Evolutionary conservation across 1,140 invertebrate genomes (phyloP).

Genomic region (Drosophila simulans): DNA sequence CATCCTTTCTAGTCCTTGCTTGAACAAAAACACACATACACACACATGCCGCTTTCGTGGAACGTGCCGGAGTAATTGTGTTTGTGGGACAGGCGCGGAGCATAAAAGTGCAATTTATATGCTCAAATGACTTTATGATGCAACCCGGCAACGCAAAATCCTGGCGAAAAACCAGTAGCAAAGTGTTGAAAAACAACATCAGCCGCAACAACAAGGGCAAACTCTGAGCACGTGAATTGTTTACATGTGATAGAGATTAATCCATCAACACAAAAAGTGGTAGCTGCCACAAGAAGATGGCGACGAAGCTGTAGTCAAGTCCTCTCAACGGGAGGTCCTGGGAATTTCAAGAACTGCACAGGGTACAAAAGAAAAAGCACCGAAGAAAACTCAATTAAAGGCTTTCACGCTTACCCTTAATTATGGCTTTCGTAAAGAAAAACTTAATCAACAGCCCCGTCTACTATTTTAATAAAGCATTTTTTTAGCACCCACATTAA

Average conservation of each 20-base stretch:
- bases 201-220: conserved; percentile 22
- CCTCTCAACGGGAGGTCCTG: conserved; percentile 17
- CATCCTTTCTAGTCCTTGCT: neutral
- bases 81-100: conserved; percentile 58
- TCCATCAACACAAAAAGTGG: conserved; percentile 51
- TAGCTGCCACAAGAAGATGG: conserved; percentile 13
- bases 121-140: conserved; percentile 82
- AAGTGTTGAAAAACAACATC: conserved; percentile 39
- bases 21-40: neutral
- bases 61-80: conserved; percentile 68
- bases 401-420: conserved; percentile 20
- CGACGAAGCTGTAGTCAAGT: neutral
- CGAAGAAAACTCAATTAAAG: conserved; percentile 54
- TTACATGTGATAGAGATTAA: conserved; percentile 71
- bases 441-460: conserved; percentile 45
- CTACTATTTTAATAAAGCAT: conserved; percentile 10
- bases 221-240: conserved; percentile 45
- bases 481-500: conserved; percentile 9
- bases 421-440: conserved; percentile 4
- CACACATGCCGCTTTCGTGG: conserved; percentile 3
- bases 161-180: conserved; percentile 20
- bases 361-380: neutral
- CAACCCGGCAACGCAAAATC: conserved; percentile 28
- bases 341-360: conserved; percentile 14
- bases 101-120: conserved; percentile 82